Evolutionary conservation across 2,113 vertebrate species (phyloP).

Genomic region (Indicator maculatus): DNA sequence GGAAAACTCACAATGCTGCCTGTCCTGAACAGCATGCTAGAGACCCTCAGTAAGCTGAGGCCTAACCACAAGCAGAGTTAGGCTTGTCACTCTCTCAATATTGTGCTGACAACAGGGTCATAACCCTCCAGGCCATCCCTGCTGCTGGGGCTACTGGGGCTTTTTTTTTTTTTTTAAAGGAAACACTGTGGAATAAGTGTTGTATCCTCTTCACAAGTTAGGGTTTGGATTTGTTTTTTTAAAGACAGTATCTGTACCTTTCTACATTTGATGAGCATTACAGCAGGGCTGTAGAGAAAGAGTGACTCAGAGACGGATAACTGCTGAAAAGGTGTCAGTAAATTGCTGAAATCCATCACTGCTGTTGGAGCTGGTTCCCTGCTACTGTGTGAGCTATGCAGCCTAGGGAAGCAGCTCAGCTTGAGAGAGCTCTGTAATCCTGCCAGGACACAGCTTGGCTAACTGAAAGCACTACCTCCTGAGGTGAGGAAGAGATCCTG

Average conservation of each 20-base stretch:
- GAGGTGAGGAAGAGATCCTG: fast-evolving
- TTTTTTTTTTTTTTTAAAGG: no score
- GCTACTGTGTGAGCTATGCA: background rate
- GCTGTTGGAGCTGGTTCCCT: background rate
- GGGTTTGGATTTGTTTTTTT: no score
- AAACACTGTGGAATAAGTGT: no score
- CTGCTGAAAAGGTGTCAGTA: background rate
- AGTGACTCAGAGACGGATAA: background rate
- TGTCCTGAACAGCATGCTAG: fast-evolving
- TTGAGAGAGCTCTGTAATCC: background rate
- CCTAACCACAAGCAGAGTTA: no score
- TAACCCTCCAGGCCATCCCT: background rate
- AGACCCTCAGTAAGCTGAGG: background rate
- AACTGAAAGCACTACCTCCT: fast-evolving
- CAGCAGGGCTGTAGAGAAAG: background rate
- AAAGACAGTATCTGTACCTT: background rate
- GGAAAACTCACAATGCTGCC: background rate
- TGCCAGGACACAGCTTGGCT: background rate
- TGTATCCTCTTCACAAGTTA: no score
- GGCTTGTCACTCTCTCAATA: background rate
- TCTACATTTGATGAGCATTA: background rate
- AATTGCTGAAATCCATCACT: background rate
- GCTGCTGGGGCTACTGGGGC: no score
- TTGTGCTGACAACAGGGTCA: background rate
- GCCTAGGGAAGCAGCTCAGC: background rate